Percentiles rank a stretch among this genome's conserved stretches.
phyloP scores from a whole-genome alignment of 2,797 vertebrate genomes.

The Sparus aurata region DNA sequence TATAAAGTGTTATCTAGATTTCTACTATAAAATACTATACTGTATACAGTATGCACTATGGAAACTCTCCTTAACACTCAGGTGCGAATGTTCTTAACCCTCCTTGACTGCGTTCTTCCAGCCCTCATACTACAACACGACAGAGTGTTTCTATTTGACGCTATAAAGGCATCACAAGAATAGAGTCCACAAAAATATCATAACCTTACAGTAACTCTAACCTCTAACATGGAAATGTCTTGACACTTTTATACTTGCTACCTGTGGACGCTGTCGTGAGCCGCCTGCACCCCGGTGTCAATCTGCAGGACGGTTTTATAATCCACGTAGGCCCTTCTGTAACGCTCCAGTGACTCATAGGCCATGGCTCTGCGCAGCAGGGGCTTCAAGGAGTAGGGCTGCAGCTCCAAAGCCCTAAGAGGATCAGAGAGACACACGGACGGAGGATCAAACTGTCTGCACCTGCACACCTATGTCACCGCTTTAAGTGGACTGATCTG shows the following conservation, averaged over 20 bases:
- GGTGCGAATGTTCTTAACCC: no score
- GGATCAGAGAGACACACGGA: conserved; percentile 73
- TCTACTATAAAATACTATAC: no score
- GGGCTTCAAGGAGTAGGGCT: conserved; percentile 93
- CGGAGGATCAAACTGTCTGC: conserved; percentile 67
- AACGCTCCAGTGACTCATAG: conserved; percentile 93
- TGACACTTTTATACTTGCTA: conserved; percentile 22
- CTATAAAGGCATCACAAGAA: background rate
- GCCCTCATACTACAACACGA: no score
- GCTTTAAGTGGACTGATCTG: conserved; percentile 17
- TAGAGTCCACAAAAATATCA: background rate
- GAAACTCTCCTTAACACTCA: no score
- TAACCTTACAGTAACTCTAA: no score
- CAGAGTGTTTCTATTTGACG: background rate
- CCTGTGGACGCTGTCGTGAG: conserved; percentile 91
- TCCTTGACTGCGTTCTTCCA: no score
- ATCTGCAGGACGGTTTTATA: conserved; percentile 95
- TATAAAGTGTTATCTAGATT: no score
- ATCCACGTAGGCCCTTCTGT: conserved; percentile 93
- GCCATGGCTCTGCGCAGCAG: conserved; percentile 94
- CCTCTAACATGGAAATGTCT: no score
- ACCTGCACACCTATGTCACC: conserved; percentile 28
- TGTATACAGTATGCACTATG: no score
- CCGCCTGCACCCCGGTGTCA: conserved; percentile 90
- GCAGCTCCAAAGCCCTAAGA: conserved; percentile 93